Percentiles rank a stretch among this genome's conserved stretches.
Conservation (phyloP, 1,140 invertebrate genomes). For the Calephelis virginiensis region DNA sequence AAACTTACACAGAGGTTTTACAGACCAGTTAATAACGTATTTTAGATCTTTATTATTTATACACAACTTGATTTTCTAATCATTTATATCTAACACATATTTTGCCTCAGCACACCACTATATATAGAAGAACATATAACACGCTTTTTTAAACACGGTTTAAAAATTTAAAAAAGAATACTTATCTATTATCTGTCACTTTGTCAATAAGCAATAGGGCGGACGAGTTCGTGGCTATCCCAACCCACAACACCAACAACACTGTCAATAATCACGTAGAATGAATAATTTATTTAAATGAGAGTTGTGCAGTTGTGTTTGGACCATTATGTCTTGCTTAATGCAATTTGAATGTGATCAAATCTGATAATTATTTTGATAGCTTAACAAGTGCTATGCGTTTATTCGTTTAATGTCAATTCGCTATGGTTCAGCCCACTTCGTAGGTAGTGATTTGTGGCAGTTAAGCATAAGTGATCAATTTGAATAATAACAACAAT, state of each 20-base stretch:
- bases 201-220: not conserved
- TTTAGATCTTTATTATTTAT: no score
- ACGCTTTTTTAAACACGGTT: not conserved
- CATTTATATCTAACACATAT: no score
- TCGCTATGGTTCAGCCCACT: constrained; percentile 6
- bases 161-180: no score
- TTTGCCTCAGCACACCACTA: no score
- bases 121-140: no score
- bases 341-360: constrained; percentile 6
- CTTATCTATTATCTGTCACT: not conserved
- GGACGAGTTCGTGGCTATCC: constrained; percentile 2
- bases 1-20: no score
- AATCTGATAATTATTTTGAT: constrained; percentile 21
- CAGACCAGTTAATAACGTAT: no score
- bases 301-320: constrained; percentile 6
- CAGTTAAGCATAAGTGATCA: constrained; percentile 41
- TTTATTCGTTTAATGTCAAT: constrained; percentile 21
- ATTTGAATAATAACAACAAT: constrained; percentile 51
- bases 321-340: constrained; percentile 15
- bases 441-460: constrained; percentile 18
- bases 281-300: constrained; percentile 15
- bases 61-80: no score
- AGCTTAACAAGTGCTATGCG: constrained; percentile 19
- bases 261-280: constrained; percentile 7
- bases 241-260: constrained; percentile 3